Conservation (phyloP, 2,888 invertebrate genomes). For the Lasioglossum malachurum region DNA sequence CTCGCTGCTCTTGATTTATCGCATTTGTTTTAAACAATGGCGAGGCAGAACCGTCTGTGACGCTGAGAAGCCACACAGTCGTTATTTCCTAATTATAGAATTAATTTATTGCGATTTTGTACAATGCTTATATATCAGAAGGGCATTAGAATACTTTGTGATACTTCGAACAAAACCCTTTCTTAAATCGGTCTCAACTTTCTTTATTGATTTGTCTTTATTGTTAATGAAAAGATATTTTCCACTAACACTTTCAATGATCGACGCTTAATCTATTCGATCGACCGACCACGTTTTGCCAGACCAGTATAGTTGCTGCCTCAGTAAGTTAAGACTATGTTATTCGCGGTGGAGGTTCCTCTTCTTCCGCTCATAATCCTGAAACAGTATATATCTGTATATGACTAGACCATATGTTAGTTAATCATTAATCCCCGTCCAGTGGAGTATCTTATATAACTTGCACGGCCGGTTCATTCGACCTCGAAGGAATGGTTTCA, state of each 20-base stretch:
- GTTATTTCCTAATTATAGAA: neutral
- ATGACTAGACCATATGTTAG: constrained; percentile 12
- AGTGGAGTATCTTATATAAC: constrained; percentile 27
- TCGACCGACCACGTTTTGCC: neutral
- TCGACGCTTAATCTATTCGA: neutral
- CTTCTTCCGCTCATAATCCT: neutral
- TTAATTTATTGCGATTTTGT: neutral
- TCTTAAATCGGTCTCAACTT: neutral
- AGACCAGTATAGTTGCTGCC: too few relatives aligned
- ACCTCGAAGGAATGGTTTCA: constrained; percentile 12
- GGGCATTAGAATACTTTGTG: too few relatives aligned
- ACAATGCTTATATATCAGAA: neutral
- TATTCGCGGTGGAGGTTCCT: neutral
- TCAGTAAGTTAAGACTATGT: neutral
- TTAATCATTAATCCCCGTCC: constrained; percentile 21
- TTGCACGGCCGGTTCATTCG: neutral
- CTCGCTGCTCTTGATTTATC: neutral
- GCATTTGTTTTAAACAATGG: neutral
- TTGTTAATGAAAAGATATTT: neutral
- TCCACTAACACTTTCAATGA: neutral
- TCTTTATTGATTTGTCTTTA: neutral
- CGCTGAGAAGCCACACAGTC: neutral
- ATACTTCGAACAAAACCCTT: neutral
- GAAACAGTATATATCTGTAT: constrained; percentile 29
- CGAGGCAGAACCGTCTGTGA: neutral